Percentiles rank a stretch among this genome's conserved stretches.
Conservation (phyloP, 2,797 vertebrate genomes). For the Cirrhinus mrigala region DNA sequence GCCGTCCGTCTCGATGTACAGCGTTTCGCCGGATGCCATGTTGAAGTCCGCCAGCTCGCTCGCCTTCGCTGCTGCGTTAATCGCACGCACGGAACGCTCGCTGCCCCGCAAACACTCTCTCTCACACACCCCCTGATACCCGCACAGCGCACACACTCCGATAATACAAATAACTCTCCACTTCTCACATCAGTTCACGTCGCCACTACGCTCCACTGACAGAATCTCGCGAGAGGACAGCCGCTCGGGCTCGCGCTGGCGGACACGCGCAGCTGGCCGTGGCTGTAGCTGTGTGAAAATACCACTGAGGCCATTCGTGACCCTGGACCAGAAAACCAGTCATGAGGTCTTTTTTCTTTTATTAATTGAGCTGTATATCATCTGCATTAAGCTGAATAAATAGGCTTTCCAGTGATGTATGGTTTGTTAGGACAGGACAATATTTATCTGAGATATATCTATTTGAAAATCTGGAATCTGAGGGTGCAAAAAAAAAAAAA, state of each 20-base stretch:
- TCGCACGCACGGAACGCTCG: slow-evolving; percentile 59
- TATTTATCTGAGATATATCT: no score
- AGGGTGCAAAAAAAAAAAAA: no score
- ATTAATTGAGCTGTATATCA: no score
- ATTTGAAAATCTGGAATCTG: no score
- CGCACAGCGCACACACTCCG: slow-evolving; percentile 68
- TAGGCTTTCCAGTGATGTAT: no score
- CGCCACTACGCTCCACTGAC: slow-evolving; percentile 74
- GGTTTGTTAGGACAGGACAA: no score
- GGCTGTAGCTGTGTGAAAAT: not conserved
- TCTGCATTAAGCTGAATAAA: no score
- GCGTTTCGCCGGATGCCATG: slow-evolving; percentile 97
- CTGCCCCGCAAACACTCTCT: slow-evolving; percentile 61
- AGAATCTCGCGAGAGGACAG: slow-evolving; percentile 85
- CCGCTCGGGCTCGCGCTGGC: not conserved
- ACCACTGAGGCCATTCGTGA: not conserved
- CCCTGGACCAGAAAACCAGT: no score
- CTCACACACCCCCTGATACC: slow-evolving; percentile 47
- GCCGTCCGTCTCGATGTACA: slow-evolving; percentile 97
- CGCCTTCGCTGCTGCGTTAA: slow-evolving; percentile 33
- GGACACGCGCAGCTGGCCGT: not conserved
- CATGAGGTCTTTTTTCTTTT: no score
- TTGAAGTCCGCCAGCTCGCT: slow-evolving; percentile 80
- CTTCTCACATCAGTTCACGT: slow-evolving; percentile 80
- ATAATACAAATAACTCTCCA: slow-evolving; percentile 87